These are phyloP conservation scores for Taurulus bubalis DNA, from an alignment of 2,113 vertebrate species.

Conservation along the genomic window DNA sequence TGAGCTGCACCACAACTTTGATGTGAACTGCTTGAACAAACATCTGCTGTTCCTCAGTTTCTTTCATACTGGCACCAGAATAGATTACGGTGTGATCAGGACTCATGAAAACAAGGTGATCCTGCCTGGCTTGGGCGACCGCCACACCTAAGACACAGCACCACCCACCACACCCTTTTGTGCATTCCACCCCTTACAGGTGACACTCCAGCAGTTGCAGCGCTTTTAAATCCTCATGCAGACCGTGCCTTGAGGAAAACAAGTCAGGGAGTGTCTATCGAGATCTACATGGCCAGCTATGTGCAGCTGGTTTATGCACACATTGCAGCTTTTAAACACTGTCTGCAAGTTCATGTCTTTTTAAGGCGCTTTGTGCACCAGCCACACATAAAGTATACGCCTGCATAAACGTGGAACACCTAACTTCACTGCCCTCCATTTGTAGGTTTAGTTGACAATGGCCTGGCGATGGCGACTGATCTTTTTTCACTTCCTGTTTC, in stretches of 20 bases:
- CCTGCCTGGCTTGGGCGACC: background rate
- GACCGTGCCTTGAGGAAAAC: background rate
- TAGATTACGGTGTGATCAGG: background rate
- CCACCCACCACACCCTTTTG: background rate
- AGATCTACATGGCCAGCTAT: background rate
- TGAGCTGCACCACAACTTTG: background rate
- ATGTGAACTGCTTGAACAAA: background rate
- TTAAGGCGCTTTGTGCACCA: background rate
- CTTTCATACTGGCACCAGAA: background rate
- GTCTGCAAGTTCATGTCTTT: background rate
- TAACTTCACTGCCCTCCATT: background rate
- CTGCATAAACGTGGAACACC: background rate
- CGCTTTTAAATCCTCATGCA: background rate
- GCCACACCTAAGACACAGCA: background rate
- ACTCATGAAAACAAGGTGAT: background rate
- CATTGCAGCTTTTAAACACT: background rate
- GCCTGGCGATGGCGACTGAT: background rate
- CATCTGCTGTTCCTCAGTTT: background rate
- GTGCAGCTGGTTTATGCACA: background rate
- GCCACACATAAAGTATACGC: background rate
- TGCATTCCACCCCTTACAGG: background rate
- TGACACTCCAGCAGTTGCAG: background rate
- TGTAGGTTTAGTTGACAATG: background rate
- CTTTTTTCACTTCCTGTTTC: conserved; percentile 36
- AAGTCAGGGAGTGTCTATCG: background rate